Conservation (phyloP, 2,797 vertebrate genomes). For the Lophius americanus region DNA sequence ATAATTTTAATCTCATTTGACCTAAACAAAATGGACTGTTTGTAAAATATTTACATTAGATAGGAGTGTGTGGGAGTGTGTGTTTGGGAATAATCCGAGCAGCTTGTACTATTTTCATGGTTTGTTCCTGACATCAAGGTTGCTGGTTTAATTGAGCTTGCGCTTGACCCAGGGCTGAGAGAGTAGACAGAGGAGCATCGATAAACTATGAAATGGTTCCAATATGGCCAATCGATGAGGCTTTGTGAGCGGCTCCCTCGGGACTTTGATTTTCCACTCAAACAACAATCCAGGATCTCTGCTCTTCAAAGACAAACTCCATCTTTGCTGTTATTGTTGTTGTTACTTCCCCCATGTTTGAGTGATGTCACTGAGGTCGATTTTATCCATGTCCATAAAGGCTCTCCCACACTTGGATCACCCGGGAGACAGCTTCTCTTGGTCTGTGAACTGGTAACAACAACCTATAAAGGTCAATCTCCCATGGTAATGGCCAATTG, state of each 20-base stretch:
- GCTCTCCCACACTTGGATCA: conserved; percentile 78
- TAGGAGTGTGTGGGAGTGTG: conserved; percentile 20
- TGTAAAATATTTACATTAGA: conserved; percentile 33
- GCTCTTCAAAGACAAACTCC: conserved; percentile 78
- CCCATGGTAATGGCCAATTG: conserved; percentile 78
- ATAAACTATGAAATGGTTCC: conserved; percentile 84
- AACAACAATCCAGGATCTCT: conserved; percentile 77
- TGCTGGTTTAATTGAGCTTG: conserved; percentile 79
- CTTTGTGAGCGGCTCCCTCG: conserved; percentile 76
- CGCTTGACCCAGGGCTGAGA: conserved; percentile 64
- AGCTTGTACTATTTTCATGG: conserved; percentile 53
- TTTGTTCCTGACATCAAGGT: conserved; percentile 77
- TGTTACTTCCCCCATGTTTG: conserved; percentile 69
- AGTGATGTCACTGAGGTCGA: conserved; percentile 77
- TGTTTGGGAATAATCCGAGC: conserved; percentile 62
- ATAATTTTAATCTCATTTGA: conserved; percentile 33
- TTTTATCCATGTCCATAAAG: conserved; percentile 77
- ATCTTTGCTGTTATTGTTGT: conserved; percentile 74
- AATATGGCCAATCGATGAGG: conserved; percentile 76
- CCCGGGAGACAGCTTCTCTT: conserved; percentile 68
- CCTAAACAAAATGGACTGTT: conserved; percentile 38
- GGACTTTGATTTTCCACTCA: conserved; percentile 79
- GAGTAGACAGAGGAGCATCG: conserved; percentile 75
- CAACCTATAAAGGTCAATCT: conserved; percentile 80
- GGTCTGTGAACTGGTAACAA: conserved; percentile 71